Conservation (phyloP, 2,113 vertebrate genomes). For the Bungarus multicinctus region DNA sequence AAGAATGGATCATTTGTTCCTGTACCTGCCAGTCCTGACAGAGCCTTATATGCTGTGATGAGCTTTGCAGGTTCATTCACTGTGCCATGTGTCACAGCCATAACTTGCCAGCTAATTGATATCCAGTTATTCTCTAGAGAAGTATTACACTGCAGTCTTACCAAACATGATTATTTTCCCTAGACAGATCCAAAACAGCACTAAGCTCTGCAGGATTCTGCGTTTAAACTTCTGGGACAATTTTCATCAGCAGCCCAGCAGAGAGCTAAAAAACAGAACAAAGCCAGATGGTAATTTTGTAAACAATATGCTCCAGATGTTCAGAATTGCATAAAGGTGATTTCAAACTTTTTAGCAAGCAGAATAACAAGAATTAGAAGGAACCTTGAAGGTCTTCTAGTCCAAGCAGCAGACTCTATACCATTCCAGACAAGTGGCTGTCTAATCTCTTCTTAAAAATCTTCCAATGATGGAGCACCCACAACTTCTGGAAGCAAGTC, state of each 20-base stretch:
- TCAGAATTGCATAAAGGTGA: background rate
- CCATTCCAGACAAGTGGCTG: background rate
- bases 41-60: background rate
- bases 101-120: background rate
- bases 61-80: background rate
- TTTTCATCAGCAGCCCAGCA: background rate
- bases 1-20: background rate
- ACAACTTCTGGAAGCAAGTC: background rate
- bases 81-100: background rate
- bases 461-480: background rate
- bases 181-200: background rate
- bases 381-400: background rate
- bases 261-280: background rate
- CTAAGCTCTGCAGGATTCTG: background rate
- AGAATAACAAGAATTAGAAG: background rate
- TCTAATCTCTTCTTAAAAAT: background rate
- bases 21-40: background rate
- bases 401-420: background rate
- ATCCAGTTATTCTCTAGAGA: background rate
- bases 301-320: background rate
- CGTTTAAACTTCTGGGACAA: background rate
- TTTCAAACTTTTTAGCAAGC: background rate
- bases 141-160: background rate
- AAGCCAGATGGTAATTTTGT: conserved; percentile 2
- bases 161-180: background rate